A percentile compares a stretch with the other conserved stretches of the same genome.
Conservation (phyloP, 2,113 vertebrate species). For the Bungarus multicinctus region DNA sequence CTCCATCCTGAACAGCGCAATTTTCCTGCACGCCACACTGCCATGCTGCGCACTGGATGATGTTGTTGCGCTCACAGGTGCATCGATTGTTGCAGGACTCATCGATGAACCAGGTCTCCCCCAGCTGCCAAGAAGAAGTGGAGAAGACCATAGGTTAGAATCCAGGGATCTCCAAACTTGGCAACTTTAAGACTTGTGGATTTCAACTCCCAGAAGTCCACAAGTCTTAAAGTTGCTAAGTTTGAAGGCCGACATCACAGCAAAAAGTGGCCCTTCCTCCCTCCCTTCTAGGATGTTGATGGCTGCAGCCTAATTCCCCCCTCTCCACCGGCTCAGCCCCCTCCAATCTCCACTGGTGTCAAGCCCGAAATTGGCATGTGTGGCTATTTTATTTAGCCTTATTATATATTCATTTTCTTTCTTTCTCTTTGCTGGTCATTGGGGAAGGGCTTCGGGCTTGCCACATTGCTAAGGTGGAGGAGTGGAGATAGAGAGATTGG, state of each 20-base stretch:
- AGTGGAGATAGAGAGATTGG: background rate
- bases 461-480: too few relatives aligned
- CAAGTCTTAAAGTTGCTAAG: too few relatives aligned
- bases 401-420: background rate
- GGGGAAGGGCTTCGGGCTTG: too few relatives aligned
- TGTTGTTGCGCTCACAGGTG: constrained; percentile 65
- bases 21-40: constrained; percentile 78
- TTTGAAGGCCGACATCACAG: background rate
- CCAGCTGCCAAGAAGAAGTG: constrained; percentile 60
- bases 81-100: constrained; percentile 78
- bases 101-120: constrained; percentile 78
- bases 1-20: constrained; percentile 77
- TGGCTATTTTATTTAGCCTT: too few relatives aligned
- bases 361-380: too few relatives aligned
- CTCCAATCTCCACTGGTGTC: background rate
- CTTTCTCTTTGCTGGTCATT: background rate
- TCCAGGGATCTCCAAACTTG: too few relatives aligned
- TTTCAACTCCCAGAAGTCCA: too few relatives aligned
- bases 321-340: background rate
- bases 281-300: background rate
- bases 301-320: background rate
- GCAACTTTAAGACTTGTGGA: too few relatives aligned
- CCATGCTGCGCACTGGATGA: constrained; percentile 75
- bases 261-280: background rate
- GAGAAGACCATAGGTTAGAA: too few relatives aligned